Percentiles rank a stretch among this genome's conserved stretches.
These are phyloP conservation scores for Rhinolophus sinicus DNA, from an alignment of 2,113 vertebrate species.

Conservation along the genomic window DNA sequence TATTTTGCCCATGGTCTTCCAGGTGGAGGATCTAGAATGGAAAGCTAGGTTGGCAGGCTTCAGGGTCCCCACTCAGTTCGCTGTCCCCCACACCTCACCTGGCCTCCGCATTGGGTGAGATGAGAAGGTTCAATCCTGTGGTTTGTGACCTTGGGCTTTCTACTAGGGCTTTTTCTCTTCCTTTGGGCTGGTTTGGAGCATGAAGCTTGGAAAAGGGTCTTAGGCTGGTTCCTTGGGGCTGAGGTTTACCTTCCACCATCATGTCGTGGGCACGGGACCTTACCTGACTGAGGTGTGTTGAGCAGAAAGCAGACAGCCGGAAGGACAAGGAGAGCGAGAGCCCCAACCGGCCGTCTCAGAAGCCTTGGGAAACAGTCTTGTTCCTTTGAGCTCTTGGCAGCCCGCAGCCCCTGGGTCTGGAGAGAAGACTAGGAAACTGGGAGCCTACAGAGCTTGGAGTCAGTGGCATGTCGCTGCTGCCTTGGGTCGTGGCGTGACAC, in stretches of 20 bases:
- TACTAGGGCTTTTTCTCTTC: slow-evolving; percentile 2
- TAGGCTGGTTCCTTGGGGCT: neutral
- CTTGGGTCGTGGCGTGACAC: neutral
- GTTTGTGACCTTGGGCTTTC: neutral
- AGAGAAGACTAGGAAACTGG: neutral
- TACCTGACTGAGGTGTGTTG: neutral
- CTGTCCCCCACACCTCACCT: neutral
- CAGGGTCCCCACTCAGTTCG: neutral
- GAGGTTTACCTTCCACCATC: neutral
- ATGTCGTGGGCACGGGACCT: neutral
- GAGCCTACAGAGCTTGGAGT: neutral
- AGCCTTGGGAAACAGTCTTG: slow-evolving; percentile 1
- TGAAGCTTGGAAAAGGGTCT: neutral
- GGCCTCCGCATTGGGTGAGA: neutral
- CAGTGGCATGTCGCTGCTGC: neutral
- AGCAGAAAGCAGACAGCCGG: neutral
- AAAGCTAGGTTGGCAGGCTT: neutral
- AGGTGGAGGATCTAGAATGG: neutral
- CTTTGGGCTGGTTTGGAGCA: neutral
- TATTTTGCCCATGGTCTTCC: neutral
- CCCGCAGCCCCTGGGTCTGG: neutral
- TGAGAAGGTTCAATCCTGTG: neutral
- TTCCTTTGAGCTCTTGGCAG: slow-evolving; percentile 5
- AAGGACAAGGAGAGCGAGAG: neutral
- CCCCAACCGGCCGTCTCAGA: neutral